Percentiles rank a stretch among this genome's conserved stretches.
These are phyloP conservation scores for Bos indicus DNA, from an alignment of 2,113 vertebrate genomes.

Conservation along the genomic window DNA sequence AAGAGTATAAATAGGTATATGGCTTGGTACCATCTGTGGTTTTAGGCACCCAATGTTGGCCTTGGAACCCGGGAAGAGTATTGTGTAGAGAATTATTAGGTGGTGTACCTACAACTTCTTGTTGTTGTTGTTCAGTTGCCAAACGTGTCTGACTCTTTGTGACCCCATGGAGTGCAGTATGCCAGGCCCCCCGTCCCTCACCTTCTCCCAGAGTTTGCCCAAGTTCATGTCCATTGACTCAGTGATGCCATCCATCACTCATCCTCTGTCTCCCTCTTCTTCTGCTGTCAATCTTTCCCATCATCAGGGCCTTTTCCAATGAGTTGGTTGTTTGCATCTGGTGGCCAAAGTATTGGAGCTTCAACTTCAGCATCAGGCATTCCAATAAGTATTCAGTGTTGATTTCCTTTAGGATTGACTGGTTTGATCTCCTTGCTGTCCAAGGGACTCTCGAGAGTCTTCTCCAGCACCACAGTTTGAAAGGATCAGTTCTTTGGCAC, in stretches of 20 bases:
- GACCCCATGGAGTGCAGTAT: not conserved
- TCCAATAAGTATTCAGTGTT: not conserved
- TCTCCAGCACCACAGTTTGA: not conserved
- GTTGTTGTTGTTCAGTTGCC: not conserved
- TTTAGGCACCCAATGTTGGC: not conserved
- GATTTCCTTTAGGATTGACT: not conserved
- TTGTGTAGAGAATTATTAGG: not conserved
- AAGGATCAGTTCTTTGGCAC: not conserved
- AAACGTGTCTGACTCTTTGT: not conserved
- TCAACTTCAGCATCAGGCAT: not conserved
- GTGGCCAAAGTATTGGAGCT: not conserved
- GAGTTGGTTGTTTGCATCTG: not conserved
- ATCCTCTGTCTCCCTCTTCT: not conserved
- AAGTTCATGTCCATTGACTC: not conserved
- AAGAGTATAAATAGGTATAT: not conserved
- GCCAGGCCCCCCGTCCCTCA: not conserved
- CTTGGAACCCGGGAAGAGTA: not conserved
- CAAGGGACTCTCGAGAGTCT: not conserved
- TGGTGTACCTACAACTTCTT: not conserved
- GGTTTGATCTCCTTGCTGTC: not conserved
- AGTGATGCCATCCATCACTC: not conserved
- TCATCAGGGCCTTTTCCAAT: not conserved
- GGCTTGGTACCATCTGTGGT: not conserved
- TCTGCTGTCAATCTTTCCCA: not conserved
- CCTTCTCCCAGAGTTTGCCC: not conserved